These are phyloP conservation scores for Lasius platythorax DNA, from an alignment of 2,888 invertebrate species.

Conservation along the genomic window DNA sequence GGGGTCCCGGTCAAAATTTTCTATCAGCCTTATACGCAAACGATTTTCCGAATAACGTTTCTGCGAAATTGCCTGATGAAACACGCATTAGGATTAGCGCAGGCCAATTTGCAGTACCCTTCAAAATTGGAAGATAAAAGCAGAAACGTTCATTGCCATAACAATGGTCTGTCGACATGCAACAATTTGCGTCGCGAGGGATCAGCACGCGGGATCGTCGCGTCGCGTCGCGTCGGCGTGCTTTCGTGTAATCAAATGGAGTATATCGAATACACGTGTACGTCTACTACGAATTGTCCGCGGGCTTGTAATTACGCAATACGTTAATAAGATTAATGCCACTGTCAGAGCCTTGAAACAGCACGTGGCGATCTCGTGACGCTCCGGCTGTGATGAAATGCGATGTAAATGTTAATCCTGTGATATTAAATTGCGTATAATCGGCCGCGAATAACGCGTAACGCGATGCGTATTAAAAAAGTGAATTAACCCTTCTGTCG, in stretches of 20 bases:
- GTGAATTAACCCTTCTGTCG: no score
- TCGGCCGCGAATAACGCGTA: neutral
- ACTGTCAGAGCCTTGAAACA: conserved; percentile 20
- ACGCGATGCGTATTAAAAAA: neutral
- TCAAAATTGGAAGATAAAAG: conserved; percentile 71
- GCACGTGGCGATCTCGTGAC: conserved; percentile 4
- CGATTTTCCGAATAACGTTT: conserved; percentile 69
- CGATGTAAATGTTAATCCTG: conserved; percentile 8
- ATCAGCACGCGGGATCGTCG: conserved; percentile 72
- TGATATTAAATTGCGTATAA: neutral
- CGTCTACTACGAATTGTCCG: conserved; percentile 43
- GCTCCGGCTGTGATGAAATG: neutral
- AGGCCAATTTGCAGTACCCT: conserved; percentile 67
- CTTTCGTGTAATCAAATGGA: conserved; percentile 64
- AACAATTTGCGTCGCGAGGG: conserved; percentile 71
- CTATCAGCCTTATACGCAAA: conserved; percentile 46
- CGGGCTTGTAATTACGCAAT: conserved; percentile 20
- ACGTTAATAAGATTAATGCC: conserved; percentile 60
- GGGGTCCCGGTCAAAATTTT: conserved; percentile 34
- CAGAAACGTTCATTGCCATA: conserved; percentile 71
- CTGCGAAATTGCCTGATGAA: conserved; percentile 67
- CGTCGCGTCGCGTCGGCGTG: conserved; percentile 62
- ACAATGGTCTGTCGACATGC: conserved; percentile 72
- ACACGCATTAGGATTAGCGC: conserved; percentile 69
- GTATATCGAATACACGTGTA: conserved; percentile 64